phyloP scores from a whole-genome alignment of 2,797 vertebrate species.

The Phrynocephalus guinanensis region DNA sequence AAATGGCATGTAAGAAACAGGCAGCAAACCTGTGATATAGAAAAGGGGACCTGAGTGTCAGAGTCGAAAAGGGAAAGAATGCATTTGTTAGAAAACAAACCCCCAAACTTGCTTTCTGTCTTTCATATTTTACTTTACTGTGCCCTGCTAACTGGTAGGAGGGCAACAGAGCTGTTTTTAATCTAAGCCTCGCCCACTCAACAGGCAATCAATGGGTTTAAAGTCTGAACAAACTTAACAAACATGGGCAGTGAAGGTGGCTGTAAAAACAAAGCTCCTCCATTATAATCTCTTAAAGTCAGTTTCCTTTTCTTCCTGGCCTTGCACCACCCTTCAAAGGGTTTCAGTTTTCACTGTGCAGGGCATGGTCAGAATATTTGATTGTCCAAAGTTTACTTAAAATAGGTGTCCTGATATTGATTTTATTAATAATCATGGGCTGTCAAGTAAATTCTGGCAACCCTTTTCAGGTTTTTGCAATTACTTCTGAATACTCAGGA shows the following conservation, averaged over 20 bases:
- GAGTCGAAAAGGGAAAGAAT: not conserved
- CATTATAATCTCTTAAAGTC: slow-evolving; percentile 21
- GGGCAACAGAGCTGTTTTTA: not conserved
- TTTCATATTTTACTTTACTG: not conserved
- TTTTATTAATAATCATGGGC: not conserved
- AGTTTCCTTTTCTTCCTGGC: slow-evolving; percentile 19
- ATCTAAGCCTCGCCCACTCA: not conserved
- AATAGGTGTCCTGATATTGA: not conserved
- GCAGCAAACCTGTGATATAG: not conserved
- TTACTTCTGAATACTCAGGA: not conserved
- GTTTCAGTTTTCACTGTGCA: not conserved
- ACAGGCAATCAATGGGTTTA: slow-evolving; percentile 28
- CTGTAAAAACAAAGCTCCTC: slow-evolving; percentile 23
- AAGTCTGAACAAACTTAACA: slow-evolving; percentile 23
- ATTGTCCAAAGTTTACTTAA: not conserved
- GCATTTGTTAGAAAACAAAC: not conserved
- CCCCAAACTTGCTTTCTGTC: no score
- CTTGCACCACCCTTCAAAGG: not conserved
- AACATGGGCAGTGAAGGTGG: slow-evolving; percentile 12
- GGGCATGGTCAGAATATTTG: not conserved
- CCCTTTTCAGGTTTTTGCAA: no score
- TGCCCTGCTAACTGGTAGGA: not conserved
- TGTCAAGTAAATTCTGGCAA: no score
- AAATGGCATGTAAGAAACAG: not conserved
- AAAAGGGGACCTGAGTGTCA: not conserved